Base-by-base conservation (phyloP, 35 echinoderm and acorn worm genomes). In the Ptychodera flava region DNA sequence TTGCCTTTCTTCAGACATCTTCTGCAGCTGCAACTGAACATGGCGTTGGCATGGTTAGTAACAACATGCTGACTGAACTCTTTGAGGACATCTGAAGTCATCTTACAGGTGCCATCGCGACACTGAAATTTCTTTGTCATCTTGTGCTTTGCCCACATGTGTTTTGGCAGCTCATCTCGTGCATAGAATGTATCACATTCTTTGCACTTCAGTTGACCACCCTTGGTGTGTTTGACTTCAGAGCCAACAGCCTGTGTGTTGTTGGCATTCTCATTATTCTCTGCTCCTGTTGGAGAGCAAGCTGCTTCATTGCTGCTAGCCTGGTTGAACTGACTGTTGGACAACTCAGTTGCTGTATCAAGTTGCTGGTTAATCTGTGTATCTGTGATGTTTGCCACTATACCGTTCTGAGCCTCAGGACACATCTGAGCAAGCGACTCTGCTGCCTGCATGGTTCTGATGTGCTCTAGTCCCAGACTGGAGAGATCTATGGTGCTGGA, bases 111-210 rank as follows among this genome's bases (percentile, higher is more conserved):
- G 6, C 81, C 79, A 77, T 92, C 88, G 29, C 90, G 85, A 64
- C 96, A 99, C 82, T 90, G 89, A 78, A 99, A 99, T 14, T 90
- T 34, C 76, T 94, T 99, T 2, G 87, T 89, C 88, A 92, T 89
- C 64, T 85, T 92, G 53, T 99, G 96, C 34, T 38, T 34, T 16
- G 86, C 82, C 15, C 90, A 81, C 96, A 99, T 99, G 83, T 94
- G 96, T 29, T 79, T 88, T 1, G 87, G 84, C 77, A 99, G 84
- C 16, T 77, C 83, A 22, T 78, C 83, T 1, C 90, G 85, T 15
- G 78, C 38, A 33, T 85, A 91, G 89, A 93, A 99, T 32, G 79
- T 99, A 28, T 88, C 79, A 38, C 96, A 99, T 16, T 78, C 78
- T 52, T 92, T 88, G 79, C 96, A 99, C 53, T 99, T 99, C 0